A percentile compares a stretch with the other conserved stretches of the same genome.
Evolutionary conservation across 1,140 invertebrate genomes (phyloP).

Genomic region (Nomia melanderi): DNA sequence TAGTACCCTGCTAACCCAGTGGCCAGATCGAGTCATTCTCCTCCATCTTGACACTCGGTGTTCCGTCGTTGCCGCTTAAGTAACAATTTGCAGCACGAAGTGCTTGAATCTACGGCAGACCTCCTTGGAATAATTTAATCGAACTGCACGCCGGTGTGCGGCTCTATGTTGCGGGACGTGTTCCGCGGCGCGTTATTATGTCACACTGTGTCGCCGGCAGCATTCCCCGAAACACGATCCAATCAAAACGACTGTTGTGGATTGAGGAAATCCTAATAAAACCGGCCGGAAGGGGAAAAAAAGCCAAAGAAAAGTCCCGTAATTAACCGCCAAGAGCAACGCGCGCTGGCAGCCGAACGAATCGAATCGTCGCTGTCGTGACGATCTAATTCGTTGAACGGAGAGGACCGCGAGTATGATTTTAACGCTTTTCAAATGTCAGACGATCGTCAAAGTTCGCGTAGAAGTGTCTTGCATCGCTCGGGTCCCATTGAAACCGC

Average conservation of each 20-base stretch:
- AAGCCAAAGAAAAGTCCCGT: not conserved
- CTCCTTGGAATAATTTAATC: constrained; percentile 46
- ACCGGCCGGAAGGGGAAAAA: not conserved
- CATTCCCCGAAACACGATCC: constrained; percentile 31
- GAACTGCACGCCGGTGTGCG: constrained; percentile 31
- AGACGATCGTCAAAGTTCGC: too few species aligned
- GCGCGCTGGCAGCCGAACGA: too few species aligned
- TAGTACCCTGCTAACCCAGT: constrained; percentile 73
- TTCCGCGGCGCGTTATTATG: constrained; percentile 8
- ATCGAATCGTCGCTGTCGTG: too few species aligned
- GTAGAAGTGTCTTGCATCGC: too few species aligned
- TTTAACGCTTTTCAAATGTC: too few species aligned
- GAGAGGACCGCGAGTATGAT: too few species aligned
- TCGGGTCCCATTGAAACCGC: not conserved
- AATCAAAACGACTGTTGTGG: not conserved
- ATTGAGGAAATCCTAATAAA: constrained; percentile 37
- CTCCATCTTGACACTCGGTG: constrained; percentile 58
- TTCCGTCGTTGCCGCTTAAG: constrained; percentile 48
- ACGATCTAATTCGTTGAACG: too few species aligned
- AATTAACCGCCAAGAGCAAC: too few species aligned
- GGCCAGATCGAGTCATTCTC: constrained; percentile 52
- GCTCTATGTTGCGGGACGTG: constrained; percentile 12
- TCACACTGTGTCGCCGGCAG: not conserved
- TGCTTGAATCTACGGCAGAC: constrained; percentile 32
- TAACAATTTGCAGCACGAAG: constrained; percentile 49